Base-by-base conservation (phyloP, 2,113 vertebrate genomes). In the Lepus americanus region DNA sequence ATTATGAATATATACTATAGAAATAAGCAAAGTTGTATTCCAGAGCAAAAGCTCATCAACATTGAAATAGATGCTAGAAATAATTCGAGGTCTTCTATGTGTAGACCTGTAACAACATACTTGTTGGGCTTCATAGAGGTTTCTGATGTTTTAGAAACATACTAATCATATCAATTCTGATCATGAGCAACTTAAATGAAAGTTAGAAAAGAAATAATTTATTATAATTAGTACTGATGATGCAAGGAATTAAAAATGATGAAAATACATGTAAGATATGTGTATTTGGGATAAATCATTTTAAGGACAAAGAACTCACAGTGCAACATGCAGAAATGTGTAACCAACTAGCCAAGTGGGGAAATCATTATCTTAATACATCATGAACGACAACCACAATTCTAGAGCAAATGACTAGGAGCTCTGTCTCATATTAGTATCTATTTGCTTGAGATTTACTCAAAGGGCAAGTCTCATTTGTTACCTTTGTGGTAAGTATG, bases 91-190 rank as follows among this genome's bases (percentile, higher is more conserved):
- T 61, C 31, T 87, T 74, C 23, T 73, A 87, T 55, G n/a, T 55
- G 31, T 36, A 73, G 36, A 22, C 17, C 22, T 44, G 72, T 51
- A 51, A 31, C 8, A 33, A 13, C 64, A 63, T 79, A 49, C 73
- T 36, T 70, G 14, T 27, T 51, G 66, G 9, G 10, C 39, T 59
- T 89, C 29, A 53, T 11, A 66, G 12, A 92, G 11, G 39, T 76
- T 70, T 91, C 25, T 79, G 66, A 73, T 59, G 39, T 81, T 92
- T 81, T 39, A 20, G n/a, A 94, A 70, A n/a, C n/a, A 12, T 27
- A 90, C 61, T 55, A 61, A 73, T 67, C 17, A 44, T 51, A 39
- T 85, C 33, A 81, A 39, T 66, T 77, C 19, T 76, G 23, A 76
- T 64, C 82, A 86, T 33, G 86, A 59, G 9, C 23, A 36, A 55